These are phyloP conservation scores for Pristionchus arcanus DNA, from an alignment of 2,888 invertebrate genomes.

Conservation along the genomic window DNA sequence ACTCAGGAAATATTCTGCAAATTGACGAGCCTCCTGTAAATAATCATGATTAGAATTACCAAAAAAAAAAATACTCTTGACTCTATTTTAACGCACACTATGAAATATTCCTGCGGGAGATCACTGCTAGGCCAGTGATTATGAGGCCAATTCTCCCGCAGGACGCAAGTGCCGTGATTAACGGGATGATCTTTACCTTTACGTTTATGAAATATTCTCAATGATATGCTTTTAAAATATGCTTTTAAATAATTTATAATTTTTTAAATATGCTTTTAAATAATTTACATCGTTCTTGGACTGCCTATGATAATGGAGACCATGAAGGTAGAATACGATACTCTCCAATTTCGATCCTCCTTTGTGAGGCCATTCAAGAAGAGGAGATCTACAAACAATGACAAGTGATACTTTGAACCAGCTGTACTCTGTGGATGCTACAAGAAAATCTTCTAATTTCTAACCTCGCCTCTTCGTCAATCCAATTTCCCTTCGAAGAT, in stretches of 20 bases:
- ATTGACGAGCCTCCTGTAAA: constrained; percentile 13
- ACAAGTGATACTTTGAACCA: background rate
- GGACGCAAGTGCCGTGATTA: too few species aligned
- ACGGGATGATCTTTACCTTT: too few species aligned
- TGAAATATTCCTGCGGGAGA: too few species aligned
- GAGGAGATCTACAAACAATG: background rate
- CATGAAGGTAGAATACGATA: constrained; percentile 28
- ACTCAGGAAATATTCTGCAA: constrained; percentile 32
- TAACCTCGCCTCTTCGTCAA: background rate
- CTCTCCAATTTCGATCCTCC: constrained; percentile 12
- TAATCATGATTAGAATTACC: background rate
- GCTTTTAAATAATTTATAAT: too few species aligned
- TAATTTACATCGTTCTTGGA: constrained; percentile 26
- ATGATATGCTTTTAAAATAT: too few species aligned
- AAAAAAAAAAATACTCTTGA: background rate
- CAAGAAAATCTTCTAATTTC: background rate
- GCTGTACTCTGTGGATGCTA: too few species aligned
- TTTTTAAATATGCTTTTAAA: too few species aligned
- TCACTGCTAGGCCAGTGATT: too few species aligned
- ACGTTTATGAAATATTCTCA: too few species aligned
- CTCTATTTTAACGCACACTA: too few species aligned
- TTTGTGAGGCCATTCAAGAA: background rate
- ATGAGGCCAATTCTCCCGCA: too few species aligned
- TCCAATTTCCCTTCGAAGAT: background rate
- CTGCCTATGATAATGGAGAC: constrained; percentile 24